phyloP scores from a whole-genome alignment of 2,888 invertebrate genomes.

The Carpatolechia fugitivella region DNA sequence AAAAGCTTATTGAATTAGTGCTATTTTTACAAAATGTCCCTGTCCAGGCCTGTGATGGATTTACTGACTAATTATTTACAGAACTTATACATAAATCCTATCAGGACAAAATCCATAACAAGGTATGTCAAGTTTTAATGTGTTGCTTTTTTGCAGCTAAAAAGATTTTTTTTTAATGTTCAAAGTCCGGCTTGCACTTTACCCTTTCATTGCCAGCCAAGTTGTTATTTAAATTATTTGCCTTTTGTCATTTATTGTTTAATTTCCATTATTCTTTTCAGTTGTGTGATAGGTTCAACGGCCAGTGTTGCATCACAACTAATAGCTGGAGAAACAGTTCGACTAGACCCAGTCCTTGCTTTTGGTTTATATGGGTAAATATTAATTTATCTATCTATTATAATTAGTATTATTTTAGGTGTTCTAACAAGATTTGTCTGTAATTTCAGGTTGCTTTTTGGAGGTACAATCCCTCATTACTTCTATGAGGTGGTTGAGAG shows the following conservation, averaged over 20 bases:
- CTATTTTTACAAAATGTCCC: slow-evolving; percentile 71
- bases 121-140: slow-evolving; percentile 76
- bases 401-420: neutral
- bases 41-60: slow-evolving; percentile 86
- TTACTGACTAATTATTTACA: slow-evolving; percentile 85
- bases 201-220: too few relatives aligned
- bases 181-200: neutral
- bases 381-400: neutral
- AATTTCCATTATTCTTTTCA: slow-evolving; percentile 51
- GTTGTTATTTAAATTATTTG: too few relatives aligned
- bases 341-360: slow-evolving; percentile 83
- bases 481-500: slow-evolving; percentile 84
- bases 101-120: slow-evolving; percentile 88
- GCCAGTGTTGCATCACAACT: slow-evolving; percentile 87
- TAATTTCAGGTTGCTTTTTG: slow-evolving; percentile 83
- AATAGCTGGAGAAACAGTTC: slow-evolving; percentile 81
- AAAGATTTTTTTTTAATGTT: neutral
- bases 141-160: too few relatives aligned
- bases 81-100: slow-evolving; percentile 86
- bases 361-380: slow-evolving; percentile 88
- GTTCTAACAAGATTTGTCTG: neutral
- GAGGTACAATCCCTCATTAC: slow-evolving; percentile 88
- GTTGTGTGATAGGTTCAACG: slow-evolving; percentile 84
- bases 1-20: neutral
- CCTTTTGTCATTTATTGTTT: neutral